These are phyloP conservation scores for Synanthedon vespiformis DNA, from an alignment of 2,888 invertebrate species.

Conservation along the genomic window DNA sequence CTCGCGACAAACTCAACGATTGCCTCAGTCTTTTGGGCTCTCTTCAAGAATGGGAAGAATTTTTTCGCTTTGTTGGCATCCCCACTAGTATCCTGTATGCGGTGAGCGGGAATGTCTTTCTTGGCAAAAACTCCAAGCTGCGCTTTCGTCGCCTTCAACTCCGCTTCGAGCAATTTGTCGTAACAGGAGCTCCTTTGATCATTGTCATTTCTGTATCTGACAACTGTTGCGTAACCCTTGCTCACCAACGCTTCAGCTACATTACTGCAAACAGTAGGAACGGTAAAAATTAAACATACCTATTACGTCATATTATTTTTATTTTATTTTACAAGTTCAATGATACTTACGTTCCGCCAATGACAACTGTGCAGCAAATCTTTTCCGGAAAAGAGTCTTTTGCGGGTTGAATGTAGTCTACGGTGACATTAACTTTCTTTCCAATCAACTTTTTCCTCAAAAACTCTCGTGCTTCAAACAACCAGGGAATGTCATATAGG, in stretches of 20 bases:
- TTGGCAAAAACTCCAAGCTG: conserved; percentile 83
- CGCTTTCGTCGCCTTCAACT: conserved; percentile 91
- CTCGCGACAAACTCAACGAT: conserved; percentile 97
- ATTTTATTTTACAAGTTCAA: background rate
- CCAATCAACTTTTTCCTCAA: conserved; percentile 95
- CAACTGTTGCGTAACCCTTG: conserved; percentile 93
- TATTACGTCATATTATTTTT: background rate
- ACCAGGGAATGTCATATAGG: conserved; percentile 97
- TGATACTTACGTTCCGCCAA: conserved; percentile 68
- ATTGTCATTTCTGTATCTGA: conserved; percentile 94
- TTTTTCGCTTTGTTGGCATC: conserved; percentile 88
- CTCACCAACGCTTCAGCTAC: conserved; percentile 93
- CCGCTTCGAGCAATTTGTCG: conserved; percentile 92
- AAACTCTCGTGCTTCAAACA: conserved; percentile 98
- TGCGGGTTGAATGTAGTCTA: conserved; percentile 97
- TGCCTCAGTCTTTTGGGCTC: conserved; percentile 90
- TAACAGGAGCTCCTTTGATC: conserved; percentile 95
- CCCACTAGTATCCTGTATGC: conserved; percentile 87
- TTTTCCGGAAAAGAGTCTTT: conserved; percentile 95
- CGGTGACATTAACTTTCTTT: conserved; percentile 90
- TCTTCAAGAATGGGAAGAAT: conserved; percentile 92
- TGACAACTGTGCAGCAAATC: conserved; percentile 90
- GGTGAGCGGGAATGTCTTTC: conserved; percentile 86
- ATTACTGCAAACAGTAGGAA: conserved; percentile 71
- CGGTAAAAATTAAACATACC: background rate